Conservation (phyloP, 2,797 vertebrate species). For the Epinephelus awoara region DNA sequence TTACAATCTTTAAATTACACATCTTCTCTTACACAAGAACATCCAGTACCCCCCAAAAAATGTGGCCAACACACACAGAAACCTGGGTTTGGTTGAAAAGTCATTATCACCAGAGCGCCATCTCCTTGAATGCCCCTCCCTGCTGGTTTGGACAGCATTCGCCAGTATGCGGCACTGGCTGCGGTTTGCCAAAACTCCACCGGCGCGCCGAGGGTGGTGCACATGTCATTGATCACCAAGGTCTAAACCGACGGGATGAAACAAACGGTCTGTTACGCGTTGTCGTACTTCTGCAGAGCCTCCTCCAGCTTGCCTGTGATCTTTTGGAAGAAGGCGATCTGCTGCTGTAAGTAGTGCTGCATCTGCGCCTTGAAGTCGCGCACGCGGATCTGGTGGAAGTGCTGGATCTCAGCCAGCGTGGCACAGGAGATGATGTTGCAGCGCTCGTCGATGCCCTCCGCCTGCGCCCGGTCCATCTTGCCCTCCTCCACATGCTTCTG, state of each 20-base stretch:
- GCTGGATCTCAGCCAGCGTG: constrained; percentile 97
- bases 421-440: constrained; percentile 98
- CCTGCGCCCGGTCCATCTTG: constrained; percentile 95
- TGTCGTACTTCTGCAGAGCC: constrained; percentile 95
- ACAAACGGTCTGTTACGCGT: constrained; percentile 81
- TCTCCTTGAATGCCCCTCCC: constrained; percentile 39
- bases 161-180: constrained; percentile 36
- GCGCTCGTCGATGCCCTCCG: constrained; percentile 93
- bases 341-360: constrained; percentile 97
- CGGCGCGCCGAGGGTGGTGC: constrained; percentile 31
- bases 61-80: constrained; percentile 39
- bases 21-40: constrained; percentile 36
- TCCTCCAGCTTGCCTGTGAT: constrained; percentile 97
- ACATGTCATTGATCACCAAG: constrained; percentile 7
- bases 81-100: constrained; percentile 47
- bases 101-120: constrained; percentile 29
- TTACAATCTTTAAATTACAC: constrained; percentile 40
- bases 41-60: constrained; percentile 21
- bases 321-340: constrained; percentile 97
- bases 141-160: constrained; percentile 47
- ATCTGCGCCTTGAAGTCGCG: constrained; percentile 97
- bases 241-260: constrained; percentile 8
- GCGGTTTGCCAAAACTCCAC: constrained; percentile 35
- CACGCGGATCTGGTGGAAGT: constrained; percentile 97
- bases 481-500: constrained; percentile 97